phyloP scores from a whole-genome alignment of 92 coral and sea anemone genomes.

The Epizoanthus scotinus region DNA sequence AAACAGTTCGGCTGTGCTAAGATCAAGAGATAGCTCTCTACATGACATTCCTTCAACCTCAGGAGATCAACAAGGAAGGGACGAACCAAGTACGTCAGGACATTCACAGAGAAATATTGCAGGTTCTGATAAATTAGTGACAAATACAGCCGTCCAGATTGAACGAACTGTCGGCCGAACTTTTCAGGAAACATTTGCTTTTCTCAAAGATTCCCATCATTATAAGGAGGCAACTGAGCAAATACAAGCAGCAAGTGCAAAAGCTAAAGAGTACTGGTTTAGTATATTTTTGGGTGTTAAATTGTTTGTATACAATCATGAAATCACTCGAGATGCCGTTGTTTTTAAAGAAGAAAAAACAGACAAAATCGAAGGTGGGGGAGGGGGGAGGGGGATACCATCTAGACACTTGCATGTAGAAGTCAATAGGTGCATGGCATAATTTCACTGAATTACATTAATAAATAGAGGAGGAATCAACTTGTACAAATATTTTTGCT shows the following conservation, averaged over 20 bases:
- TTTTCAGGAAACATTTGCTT: slow-evolving; percentile 93
- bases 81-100: not conserved
- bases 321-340: too few species aligned
- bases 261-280: slow-evolving; percentile 19
- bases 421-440: too few species aligned
- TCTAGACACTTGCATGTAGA: too few species aligned
- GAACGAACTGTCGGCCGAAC: slow-evolving; percentile 65
- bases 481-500: too few species aligned
- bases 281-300: not conserved
- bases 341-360: too few species aligned
- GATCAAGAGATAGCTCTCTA: too few species aligned
- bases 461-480: too few species aligned
- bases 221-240: slow-evolving; percentile 83
- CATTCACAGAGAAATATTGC: not conserved
- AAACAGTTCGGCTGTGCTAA: too few species aligned
- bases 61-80: not conserved
- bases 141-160: not conserved
- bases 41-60: not conserved
- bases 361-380: too few species aligned
- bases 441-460: too few species aligned
- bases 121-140: not conserved
- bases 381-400: too few species aligned
- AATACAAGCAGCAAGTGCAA: slow-evolving; percentile 76
- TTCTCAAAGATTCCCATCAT: slow-evolving; percentile 81
- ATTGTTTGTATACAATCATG: too few species aligned